Conservation (phyloP, 2,113 vertebrate genomes). For the Labrus mixtus region DNA sequence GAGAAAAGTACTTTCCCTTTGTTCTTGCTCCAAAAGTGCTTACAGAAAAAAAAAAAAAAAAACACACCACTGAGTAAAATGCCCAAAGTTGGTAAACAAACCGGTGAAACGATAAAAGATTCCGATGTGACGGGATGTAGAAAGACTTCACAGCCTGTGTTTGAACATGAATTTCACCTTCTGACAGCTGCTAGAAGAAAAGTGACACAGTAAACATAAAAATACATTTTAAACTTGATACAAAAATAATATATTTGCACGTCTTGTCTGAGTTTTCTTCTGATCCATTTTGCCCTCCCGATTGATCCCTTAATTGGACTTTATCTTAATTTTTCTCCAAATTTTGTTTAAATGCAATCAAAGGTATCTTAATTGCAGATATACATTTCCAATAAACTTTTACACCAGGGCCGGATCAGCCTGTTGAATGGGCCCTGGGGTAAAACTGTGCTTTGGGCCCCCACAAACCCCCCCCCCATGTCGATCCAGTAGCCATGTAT, state of each 20-base stretch:
- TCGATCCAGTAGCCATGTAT: neutral
- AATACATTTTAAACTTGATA: constrained; percentile 1
- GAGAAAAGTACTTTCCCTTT: constrained; percentile 27
- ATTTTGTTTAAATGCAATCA: neutral
- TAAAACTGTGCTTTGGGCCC: neutral
- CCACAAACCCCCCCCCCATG: neutral
- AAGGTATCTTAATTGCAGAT: too few relatives aligned
- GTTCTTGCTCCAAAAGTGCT: constrained; percentile 19
- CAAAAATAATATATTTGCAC: neutral
- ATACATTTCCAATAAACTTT: neutral
- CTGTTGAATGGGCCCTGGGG: neutral
- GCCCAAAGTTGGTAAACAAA: constrained; percentile 32
- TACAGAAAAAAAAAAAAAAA: neutral
- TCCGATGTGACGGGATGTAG: constrained; percentile 14
- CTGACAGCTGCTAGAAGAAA: neutral
- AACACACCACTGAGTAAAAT: constrained; percentile 16
- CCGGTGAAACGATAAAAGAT: constrained; percentile 3
- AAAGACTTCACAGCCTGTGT: constrained; percentile 49
- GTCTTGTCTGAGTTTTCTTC: neutral
- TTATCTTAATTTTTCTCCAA: neutral
- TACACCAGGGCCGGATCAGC: neutral
- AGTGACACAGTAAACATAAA: neutral
- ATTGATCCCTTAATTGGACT: neutral
- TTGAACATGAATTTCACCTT: constrained; percentile 10
- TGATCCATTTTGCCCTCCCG: neutral